Base-by-base conservation (phyloP, 2,113 vertebrate species). In the Sterrhoptilus dennistouni region DNA sequence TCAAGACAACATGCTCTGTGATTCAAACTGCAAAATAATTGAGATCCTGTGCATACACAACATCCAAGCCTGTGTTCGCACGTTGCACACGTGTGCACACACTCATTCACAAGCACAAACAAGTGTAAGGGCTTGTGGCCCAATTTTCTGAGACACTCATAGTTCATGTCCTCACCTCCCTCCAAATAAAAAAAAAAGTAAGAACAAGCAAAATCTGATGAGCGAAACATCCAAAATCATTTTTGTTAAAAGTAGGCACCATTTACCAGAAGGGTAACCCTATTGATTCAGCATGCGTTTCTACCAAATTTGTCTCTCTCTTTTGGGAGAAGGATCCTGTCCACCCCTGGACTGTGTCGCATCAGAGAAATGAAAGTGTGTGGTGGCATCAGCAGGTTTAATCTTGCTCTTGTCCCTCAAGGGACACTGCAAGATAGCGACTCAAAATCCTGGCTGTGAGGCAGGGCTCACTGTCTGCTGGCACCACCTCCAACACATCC, bases 11-110 rank as follows among this genome's bases (percentile, higher is more conserved):
- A 59, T n/a, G 71, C 4, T 75, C 61, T 82, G 12, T 50, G 88
- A 94, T 78, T 94, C 96, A 96, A 96, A 83, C 70, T 91, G 75
- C 56, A 95, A 95, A 96, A 94, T 89, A 96, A 96, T 95, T 94
- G 91, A 96, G 78, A 75, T 83, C 88, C 52, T 77, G n/a, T 38
- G 27, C 49, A 70, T 28, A 54, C 52, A 77, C 90, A 87, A 45
- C 18, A 54, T 33, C 60, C 0, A 1, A 83, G 64, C 5, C 19
- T 33, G 29, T 2, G 3, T 56, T 60, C 0, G 1, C 82, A 93
- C 12, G 3, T 61, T 83, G 60, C 69, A 84, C 72, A 93, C 1
- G 3, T 3, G 9, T 1, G 2, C 18, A 1, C 54, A 24, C 14
- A 1, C 31, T 50, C 29, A 33, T 57, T 72, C 79, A 52, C 49